Evolutionary conservation across 2,113 vertebrate genomes (phyloP).

Genomic region (Formicarius rufipectus): DNA sequence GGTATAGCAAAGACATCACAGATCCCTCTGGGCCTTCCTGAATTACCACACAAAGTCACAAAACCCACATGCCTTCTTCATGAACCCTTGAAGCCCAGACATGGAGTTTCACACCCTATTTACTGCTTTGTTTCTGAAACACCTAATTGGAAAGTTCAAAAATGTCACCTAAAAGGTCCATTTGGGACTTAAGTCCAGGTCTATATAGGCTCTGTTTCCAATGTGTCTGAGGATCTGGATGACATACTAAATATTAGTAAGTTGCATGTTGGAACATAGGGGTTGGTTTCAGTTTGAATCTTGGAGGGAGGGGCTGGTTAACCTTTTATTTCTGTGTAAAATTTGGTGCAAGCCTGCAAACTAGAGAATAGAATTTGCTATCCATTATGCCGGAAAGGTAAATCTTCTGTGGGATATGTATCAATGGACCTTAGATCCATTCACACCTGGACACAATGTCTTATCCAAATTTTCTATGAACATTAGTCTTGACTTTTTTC

Average conservation of each 20-base stretch:
- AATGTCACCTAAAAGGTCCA: background rate
- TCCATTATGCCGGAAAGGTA: background rate
- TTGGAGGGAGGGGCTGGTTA: rapidly evolving
- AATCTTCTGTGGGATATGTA: background rate
- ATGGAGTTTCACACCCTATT: background rate
- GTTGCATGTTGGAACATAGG: background rate
- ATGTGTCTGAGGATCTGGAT: background rate
- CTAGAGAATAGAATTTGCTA: background rate
- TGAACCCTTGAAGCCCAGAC: background rate
- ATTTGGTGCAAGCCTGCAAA: background rate
- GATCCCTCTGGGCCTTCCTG: background rate
- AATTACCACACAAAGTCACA: background rate
- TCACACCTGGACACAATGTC: background rate
- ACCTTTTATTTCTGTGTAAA: background rate
- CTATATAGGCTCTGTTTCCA: background rate
- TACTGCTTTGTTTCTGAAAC: background rate
- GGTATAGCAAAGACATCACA: background rate
- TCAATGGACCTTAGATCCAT: background rate
- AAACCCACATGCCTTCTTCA: background rate
- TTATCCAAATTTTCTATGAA: background rate
- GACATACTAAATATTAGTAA: background rate
- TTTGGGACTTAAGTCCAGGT: background rate
- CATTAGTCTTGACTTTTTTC: background rate
- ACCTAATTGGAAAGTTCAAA: background rate
- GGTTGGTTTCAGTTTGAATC: background rate